Conservation (phyloP, 2,797 vertebrate genomes). For the Aythya fuligula region DNA sequence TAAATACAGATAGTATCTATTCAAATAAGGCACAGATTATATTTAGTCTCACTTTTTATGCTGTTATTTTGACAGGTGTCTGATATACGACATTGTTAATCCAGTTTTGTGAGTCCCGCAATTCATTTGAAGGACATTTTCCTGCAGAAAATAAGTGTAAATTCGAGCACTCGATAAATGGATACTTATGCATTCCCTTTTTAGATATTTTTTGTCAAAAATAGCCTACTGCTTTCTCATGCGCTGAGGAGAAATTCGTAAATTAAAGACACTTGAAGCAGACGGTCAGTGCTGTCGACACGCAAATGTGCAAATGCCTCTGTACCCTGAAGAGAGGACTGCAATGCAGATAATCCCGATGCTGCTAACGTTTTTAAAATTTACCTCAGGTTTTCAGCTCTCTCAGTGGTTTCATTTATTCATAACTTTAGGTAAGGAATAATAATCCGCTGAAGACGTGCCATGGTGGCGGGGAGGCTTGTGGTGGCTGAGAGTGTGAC, state of each 20-base stretch:
- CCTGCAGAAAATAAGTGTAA: background rate
- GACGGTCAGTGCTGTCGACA: background rate
- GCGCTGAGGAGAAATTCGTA: background rate
- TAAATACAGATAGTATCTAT: slow-evolving; percentile 54
- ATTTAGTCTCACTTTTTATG: slow-evolving; percentile 28
- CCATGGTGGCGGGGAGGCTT: background rate
- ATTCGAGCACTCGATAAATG: background rate
- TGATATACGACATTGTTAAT: slow-evolving; percentile 57
- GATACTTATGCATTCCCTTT: background rate
- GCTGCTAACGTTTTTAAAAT: background rate
- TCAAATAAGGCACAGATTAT: slow-evolving; percentile 35
- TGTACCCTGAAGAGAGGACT: slow-evolving; percentile 25
- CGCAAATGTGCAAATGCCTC: slow-evolving; percentile 4
- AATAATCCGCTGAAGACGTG: background rate
- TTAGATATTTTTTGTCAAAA: slow-evolving; percentile 1
- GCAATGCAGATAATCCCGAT: slow-evolving; percentile 58
- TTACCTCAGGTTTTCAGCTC: slow-evolving; percentile 15
- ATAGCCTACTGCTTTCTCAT: background rate
- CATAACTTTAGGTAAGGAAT: background rate
- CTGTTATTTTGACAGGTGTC: slow-evolving; percentile 40
- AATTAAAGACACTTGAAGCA: background rate
- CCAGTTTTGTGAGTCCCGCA: slow-evolving; percentile 27
- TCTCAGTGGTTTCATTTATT: background rate
- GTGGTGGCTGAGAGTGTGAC: background rate
- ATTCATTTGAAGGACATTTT: slow-evolving; percentile 31